Evolutionary conservation across 2,797 vertebrate species (phyloP), one percentile per base, ranked within the genome.

Genomic region (Halcyon leucocephala): DNA sequence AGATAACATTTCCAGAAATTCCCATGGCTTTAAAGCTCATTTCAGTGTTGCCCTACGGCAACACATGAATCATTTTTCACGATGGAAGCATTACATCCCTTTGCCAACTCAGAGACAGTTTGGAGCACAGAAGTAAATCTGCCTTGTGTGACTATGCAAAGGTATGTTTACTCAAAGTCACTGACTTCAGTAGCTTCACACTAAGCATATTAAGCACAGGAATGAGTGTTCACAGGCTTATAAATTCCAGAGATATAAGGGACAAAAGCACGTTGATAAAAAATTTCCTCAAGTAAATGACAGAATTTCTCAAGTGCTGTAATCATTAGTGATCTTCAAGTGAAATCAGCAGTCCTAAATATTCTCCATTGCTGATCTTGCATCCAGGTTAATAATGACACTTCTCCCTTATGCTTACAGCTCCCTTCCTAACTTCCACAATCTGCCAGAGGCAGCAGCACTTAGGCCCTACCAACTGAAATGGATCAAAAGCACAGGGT

Each of bases 1-100:
- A 91, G 42, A 70, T 85, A 94, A 89, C 52, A 77, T 61, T 78
- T 92, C 81, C 66, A 92, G 41, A 95, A 91, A 89, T 84, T 86
- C 77, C 33, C 73, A 86, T 69, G 46, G 42, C 61, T 93, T 89
- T 89, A 82, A 82, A 94, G 78, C 74, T 91, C 29, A 14, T 73
- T 91, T 66, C 66, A 64, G 44, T 58, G 37, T 10, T 82, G 41
- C 66, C 84, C 42, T 58, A 41, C 78, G 88, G 86, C 78, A 92
- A 89, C 1, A 4, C 48, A 67, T 33, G 67, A 96, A 82, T 92
- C 37, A 61, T 57, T 82, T 93, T 92, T 94, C 81, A 74, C 54
- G 73, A 42, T 41, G 78, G 81, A 95, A 94, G 71, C 37, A 72
- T n/a, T 81, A 81, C 82, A 88, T 82, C 89, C 83, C 48, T 94